A percentile compares a stretch with the other conserved stretches of the same genome.
Evolutionary conservation across 1,140 invertebrate genomes (phyloP).

Genomic region (Sarcophaga peregrina): DNA sequence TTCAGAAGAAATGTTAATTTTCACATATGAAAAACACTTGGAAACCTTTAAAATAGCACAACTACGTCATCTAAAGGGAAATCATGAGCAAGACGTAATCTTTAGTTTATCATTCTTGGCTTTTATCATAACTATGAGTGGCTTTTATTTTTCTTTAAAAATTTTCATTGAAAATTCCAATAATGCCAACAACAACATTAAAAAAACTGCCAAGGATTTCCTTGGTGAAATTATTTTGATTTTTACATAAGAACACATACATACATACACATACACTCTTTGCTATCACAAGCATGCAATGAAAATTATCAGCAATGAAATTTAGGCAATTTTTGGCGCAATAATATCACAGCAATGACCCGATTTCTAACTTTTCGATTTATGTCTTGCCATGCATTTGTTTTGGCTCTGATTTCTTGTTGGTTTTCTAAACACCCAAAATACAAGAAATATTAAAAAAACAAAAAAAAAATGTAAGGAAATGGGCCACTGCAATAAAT

Average conservation of each 20-base stretch:
- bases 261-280: not conserved
- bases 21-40: too few species aligned
- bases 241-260: not conserved
- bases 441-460: too few species aligned
- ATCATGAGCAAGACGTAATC: too few species aligned
- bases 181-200: too few species aligned
- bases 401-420: not conserved
- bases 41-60: too few species aligned
- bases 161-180: too few species aligned
- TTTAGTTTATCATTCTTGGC: too few species aligned
- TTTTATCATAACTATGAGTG: too few species aligned
- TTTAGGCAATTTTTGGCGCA: constrained; percentile 36
- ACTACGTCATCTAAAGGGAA: too few species aligned
- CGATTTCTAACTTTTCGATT: not conserved
- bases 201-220: constrained; percentile 18
- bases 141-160: too few species aligned
- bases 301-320: constrained; percentile 30
- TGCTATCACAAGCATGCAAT: not conserved
- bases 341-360: constrained; percentile 41
- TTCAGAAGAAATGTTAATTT: too few species aligned
- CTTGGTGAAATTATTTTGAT: not conserved
- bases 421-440: too few species aligned
- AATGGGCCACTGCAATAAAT: constrained; percentile 33
- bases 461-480: not conserved
- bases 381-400: not conserved